Conservation (phyloP, 2,888 invertebrate genomes). For the Lucinisca nassula region DNA sequence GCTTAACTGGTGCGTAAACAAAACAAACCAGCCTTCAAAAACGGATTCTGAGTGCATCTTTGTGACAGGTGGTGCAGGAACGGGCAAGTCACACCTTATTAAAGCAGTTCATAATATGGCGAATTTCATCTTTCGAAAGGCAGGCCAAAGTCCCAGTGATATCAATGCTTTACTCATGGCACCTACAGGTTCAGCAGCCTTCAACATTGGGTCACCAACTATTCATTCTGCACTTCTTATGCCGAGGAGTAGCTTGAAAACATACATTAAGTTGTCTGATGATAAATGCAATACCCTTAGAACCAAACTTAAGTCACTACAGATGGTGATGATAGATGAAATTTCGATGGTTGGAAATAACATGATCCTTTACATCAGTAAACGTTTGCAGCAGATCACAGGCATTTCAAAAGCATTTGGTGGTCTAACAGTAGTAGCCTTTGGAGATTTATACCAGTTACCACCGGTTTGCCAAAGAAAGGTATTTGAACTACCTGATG, state of each 20-base stretch:
- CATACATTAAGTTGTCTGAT: constrained; percentile 30
- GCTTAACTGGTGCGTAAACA: constrained; percentile 45
- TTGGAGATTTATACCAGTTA: constrained; percentile 27
- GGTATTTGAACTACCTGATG: background rate
- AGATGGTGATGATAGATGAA: constrained; percentile 37
- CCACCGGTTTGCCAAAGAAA: background rate
- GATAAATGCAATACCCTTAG: constrained; percentile 32
- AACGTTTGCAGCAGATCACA: constrained; percentile 14
- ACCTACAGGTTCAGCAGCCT: constrained; percentile 41
- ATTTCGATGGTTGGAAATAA: constrained; percentile 38
- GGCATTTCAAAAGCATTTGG: constrained; percentile 2
- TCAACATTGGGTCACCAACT: constrained; percentile 33
- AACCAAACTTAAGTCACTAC: constrained; percentile 9
- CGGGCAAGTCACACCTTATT: constrained; percentile 57
- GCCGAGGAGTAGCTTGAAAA: background rate
- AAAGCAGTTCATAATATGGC: constrained; percentile 36
- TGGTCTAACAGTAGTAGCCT: background rate
- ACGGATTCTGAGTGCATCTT: constrained; percentile 36
- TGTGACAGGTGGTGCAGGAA: constrained; percentile 57
- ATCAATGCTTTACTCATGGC: constrained; percentile 22
- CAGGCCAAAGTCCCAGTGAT: constrained; percentile 29
- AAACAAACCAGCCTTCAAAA: background rate
- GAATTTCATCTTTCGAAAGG: constrained; percentile 23
- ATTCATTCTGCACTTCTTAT: constrained; percentile 42
- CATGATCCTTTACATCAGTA: constrained; percentile 13